These are phyloP conservation scores for Pyrrhosoma nymphula DNA, from an alignment of 2,888 invertebrate genomes.

Conservation along the genomic window DNA sequence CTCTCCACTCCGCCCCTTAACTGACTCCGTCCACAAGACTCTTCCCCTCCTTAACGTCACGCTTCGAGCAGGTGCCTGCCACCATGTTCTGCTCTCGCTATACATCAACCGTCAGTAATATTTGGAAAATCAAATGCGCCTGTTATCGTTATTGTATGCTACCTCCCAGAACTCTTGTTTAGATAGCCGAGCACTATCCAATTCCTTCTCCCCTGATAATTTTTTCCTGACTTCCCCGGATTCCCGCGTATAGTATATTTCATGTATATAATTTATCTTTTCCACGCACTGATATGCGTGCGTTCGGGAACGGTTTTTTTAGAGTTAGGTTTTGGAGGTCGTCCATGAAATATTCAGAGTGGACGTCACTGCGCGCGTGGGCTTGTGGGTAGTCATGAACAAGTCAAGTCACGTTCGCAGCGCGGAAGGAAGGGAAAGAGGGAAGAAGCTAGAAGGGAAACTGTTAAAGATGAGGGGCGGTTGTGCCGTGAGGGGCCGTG, in stretches of 20 bases:
- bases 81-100: no score
- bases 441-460: neutral
- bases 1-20: no score
- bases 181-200: no score
- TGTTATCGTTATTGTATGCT: no score
- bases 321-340: neutral
- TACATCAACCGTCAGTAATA: no score
- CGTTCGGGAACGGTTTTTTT: neutral
- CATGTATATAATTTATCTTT: neutral
- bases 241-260: no score
- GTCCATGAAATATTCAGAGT: constrained; percentile 30
- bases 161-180: no score
- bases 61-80: no score
- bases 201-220: neutral
- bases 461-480: constrained; percentile 21
- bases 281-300: neutral
- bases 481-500: neutral
- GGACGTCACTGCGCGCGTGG: neutral
- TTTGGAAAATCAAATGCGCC: no score
- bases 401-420: neutral
- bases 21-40: no score
- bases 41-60: no score
- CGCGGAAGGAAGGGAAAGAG: neutral
- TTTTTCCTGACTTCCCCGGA: neutral
- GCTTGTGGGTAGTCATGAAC: neutral